A percentile compares a stretch with the other conserved stretches of the same genome.
These are phyloP conservation scores for Capra hircus DNA, from an alignment of 2,113 vertebrate species.

Conservation along the genomic window DNA sequence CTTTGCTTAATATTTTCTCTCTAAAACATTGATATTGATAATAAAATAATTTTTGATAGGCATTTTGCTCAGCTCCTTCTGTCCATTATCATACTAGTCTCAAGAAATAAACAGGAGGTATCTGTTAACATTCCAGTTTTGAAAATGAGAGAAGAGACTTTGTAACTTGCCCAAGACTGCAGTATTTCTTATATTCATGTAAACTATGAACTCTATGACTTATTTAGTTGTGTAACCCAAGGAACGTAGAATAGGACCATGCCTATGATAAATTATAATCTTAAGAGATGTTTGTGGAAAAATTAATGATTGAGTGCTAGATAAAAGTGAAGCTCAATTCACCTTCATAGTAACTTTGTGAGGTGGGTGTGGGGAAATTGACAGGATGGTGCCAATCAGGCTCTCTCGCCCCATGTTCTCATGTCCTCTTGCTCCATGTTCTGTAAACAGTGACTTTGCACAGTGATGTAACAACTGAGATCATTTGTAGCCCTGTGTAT, in stretches of 20 bases:
- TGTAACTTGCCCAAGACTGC: not conserved
- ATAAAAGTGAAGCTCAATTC: not conserved
- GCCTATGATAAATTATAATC: not conserved
- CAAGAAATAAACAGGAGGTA: not conserved
- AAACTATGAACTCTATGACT: not conserved
- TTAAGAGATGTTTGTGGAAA: not conserved
- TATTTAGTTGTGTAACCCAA: not conserved
- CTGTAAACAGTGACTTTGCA: not conserved
- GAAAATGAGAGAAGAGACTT: not conserved
- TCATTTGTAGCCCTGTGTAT: not conserved
- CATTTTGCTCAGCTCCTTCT: not conserved
- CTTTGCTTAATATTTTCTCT: not conserved
- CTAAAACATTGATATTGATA: not conserved
- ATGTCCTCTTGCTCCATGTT: not conserved
- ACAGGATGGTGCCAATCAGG: not conserved
- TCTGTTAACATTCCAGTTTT: not conserved
- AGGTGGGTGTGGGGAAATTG: not conserved
- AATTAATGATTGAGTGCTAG: not conserved
- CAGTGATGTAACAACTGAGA: not conserved
- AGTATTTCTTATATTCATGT: not conserved
- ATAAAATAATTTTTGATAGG: not conserved
- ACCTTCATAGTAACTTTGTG: not conserved
- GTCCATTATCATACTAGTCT: not conserved
- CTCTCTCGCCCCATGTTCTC: not conserved
- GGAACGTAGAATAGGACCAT: not conserved